Percentiles rank a stretch among this genome's conserved stretches.
These are phyloP conservation scores for Cacatua alba DNA, from an alignment of 2,113 vertebrate species.

Conservation along the genomic window DNA sequence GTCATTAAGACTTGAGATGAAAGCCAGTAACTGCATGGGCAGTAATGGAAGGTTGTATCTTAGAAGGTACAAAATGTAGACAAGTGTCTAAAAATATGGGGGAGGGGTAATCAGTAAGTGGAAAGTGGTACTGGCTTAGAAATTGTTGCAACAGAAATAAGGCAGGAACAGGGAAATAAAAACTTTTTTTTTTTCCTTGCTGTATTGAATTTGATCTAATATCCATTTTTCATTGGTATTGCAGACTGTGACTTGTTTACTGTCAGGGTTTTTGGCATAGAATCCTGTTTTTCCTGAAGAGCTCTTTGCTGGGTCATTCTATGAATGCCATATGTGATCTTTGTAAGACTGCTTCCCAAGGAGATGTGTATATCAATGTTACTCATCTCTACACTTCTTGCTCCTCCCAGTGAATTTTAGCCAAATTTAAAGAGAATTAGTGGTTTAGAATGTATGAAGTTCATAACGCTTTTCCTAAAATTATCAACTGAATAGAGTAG, in stretches of 20 bases:
- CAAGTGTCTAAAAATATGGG: rapidly evolving
- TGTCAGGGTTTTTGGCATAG: not conserved
- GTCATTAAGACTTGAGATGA: not conserved
- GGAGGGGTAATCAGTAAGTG: rapidly evolving
- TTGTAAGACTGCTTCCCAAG: not conserved
- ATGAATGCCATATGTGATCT: rapidly evolving
- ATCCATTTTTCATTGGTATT: not conserved
- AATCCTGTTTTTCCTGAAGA: not conserved
- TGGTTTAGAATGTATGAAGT: not conserved
- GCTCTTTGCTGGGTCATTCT: not conserved
- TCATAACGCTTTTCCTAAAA: not conserved
- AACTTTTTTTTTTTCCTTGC: rapidly evolving
- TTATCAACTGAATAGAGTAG: not conserved
- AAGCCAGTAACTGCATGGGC: not conserved
- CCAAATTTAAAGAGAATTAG: not conserved
- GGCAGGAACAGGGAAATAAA: not conserved
- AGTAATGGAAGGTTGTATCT: not conserved
- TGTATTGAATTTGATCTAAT: not conserved
- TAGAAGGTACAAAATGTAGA: not conserved
- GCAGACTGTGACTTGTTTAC: not conserved
- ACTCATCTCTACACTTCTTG: not conserved
- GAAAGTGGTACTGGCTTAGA: not conserved
- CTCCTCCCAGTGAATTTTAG: not conserved
- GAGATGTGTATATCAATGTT: not conserved
- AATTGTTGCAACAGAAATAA: not conserved